Base-by-base conservation (phyloP, 2,113 vertebrate species). In the Sylvilagus bachmani region DNA sequence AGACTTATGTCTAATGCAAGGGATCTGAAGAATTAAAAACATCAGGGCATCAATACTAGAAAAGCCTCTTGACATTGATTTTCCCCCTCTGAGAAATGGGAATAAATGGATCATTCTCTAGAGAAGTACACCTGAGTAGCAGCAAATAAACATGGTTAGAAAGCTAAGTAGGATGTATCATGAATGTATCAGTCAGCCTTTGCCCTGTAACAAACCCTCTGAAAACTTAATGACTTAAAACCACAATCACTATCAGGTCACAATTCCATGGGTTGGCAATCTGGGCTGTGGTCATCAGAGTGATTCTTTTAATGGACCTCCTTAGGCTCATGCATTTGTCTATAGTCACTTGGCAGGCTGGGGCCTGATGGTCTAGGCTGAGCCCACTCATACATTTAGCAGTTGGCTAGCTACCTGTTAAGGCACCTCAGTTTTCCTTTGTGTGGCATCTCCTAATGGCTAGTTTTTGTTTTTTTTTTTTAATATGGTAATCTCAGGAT, bases 1-100 rank as follows among this genome's bases (percentile, higher is more conserved):
- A 1, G 73, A 73, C 62, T 85, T 88, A 78, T 74, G 31, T 73
- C 11, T 75, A 92, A 87, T 55, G 19, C 49, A 19, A 51, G 71
- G 24, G 61, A 78, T 92, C 64, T 90, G 89, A 90, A 90, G 82
- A 95, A 90, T 90, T 92, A 90, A 85, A 74, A 27, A 51, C 51
- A 16, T 78, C 49, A 85, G 86, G 38, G 4, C 62, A 82, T 95
- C 49, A 19, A 33, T 92, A 69, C 49, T 73, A 82, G 62, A 88
- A 89, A 79, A 95, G 81, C 10, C 51, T 67, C 36, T 33, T 82
- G 84, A 38, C 58, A 82, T 74, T 91, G 79, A 69, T 62, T 91
- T 92, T 94, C 79, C 82, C 31, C 85, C 16, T 86, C 78, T 94
- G 67, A 62, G 64, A 93, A 95, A 94, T 89, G 49, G 74, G 53